phyloP scores from a whole-genome alignment of 2,113 vertebrate genomes.

The Sinocyclocheilus anophthalmus region DNA sequence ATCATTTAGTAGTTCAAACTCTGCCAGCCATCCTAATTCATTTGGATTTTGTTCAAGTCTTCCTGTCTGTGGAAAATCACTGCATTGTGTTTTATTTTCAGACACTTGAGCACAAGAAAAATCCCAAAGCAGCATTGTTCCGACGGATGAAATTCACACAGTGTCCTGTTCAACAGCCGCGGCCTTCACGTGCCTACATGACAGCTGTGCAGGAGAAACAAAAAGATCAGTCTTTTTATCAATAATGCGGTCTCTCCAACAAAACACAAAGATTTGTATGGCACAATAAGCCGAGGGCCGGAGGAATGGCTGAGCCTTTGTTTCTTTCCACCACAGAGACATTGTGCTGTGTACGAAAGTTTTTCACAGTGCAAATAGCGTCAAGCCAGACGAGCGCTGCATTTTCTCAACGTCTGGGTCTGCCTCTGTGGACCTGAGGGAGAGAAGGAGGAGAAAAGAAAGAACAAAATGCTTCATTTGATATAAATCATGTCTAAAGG shows the following conservation, averaged over 20 bases:
- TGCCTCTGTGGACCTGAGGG: slow-evolving; percentile 69
- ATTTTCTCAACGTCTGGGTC: slow-evolving; percentile 67
- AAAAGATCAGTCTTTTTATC: slow-evolving; percentile 10
- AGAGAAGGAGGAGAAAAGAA: slow-evolving; percentile 47
- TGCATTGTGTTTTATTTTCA: slow-evolving; percentile 15
- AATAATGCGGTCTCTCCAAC: not conserved
- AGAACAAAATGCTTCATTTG: slow-evolving; percentile 17
- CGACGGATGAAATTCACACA: not conserved
- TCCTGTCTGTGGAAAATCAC: slow-evolving; percentile 15
- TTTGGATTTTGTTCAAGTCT: slow-evolving; percentile 28
- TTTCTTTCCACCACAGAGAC: slow-evolving; percentile 15
- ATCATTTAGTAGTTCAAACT: slow-evolving; percentile 46
- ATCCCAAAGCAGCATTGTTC: not conserved
- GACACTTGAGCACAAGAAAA: not conserved
- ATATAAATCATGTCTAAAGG: not conserved
- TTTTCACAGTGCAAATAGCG: not conserved
- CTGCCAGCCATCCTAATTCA: slow-evolving; percentile 19
- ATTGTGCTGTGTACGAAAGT: not conserved
- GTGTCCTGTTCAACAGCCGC: not conserved
- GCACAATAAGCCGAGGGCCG: not conserved
- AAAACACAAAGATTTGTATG: not conserved
- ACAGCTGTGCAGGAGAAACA: not conserved
- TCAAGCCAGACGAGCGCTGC: not conserved
- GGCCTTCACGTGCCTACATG: not conserved
- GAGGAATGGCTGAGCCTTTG: slow-evolving; percentile 14